These are phyloP conservation scores for Ginglymostoma cirratum DNA, from an alignment of 2,113 vertebrate genomes.

Conservation along the genomic window DNA sequence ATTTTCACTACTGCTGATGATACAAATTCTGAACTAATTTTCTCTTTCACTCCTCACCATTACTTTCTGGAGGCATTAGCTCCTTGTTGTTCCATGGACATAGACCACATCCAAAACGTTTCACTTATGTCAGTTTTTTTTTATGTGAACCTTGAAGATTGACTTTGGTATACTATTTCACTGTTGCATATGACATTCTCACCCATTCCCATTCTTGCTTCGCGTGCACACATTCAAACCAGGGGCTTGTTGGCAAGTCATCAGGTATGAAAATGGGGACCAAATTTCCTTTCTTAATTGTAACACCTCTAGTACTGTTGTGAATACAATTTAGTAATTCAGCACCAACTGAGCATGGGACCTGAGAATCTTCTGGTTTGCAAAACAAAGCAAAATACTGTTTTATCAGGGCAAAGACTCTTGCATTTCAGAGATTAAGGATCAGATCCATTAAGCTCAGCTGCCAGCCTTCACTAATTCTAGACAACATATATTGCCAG, in stretches of 20 bases:
- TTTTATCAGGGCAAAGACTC: background rate
- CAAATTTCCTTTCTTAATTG: background rate
- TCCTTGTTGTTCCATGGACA: background rate
- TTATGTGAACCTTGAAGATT: background rate
- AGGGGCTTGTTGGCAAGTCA: background rate
- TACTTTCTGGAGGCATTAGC: background rate
- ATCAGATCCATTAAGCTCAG: background rate
- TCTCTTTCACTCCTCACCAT: background rate
- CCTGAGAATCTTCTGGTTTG: background rate
- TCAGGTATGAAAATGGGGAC: background rate
- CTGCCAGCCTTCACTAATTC: background rate
- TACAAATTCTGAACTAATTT: background rate
- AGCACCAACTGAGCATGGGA: background rate
- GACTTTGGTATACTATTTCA: background rate
- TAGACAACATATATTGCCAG: background rate
- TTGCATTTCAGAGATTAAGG: slow-evolving; percentile 11
- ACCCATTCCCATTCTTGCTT: background rate
- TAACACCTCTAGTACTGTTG: background rate
- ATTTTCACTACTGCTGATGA: background rate
- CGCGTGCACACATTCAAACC: background rate
- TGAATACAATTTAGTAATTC: background rate
- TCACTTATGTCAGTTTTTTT: background rate
- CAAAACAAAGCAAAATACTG: background rate
- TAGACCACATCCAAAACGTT: background rate
- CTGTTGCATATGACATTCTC: background rate